Conservation (phyloP, 1,140 invertebrate species). For the Sminthurides bifidus region DNA sequence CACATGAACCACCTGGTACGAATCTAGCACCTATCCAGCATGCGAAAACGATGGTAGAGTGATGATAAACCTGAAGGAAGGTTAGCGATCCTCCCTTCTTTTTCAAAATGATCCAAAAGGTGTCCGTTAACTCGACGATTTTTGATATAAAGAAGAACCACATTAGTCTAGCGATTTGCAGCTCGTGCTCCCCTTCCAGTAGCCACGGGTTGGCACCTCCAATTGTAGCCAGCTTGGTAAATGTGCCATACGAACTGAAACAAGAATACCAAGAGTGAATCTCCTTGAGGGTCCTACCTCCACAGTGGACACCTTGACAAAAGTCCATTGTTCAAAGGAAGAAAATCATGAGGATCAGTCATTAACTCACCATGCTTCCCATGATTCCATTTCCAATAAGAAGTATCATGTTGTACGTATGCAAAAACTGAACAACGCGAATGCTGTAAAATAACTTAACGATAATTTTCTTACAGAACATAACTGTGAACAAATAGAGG, state of each 20-base stretch:
- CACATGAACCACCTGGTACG: conserved; percentile 86
- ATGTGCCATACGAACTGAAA: conserved; percentile 18
- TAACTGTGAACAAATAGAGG: not conserved
- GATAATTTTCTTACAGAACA: not conserved
- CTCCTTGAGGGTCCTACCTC: too few species aligned
- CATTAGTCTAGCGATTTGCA: conserved; percentile 77
- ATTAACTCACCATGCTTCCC: not conserved
- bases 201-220: conserved; percentile 10
- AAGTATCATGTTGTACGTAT: conserved; percentile 1
- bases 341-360: too few species aligned
- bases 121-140: conserved; percentile 84
- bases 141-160: conserved; percentile 98
- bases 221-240: conserved; percentile 13
- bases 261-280: not conserved
- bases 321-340: too few species aligned
- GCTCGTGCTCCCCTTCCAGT: conserved; percentile 5
- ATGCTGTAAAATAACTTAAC: conserved; percentile 1
- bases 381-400: not conserved
- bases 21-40: conserved; percentile 97
- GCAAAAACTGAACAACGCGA: not conserved
- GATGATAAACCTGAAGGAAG: conserved; percentile 84
- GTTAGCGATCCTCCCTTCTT: conserved; percentile 79
- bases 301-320: too few species aligned
- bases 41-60: conserved; percentile 79
- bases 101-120: conserved; percentile 76